Evolutionary conservation across 2,797 vertebrate species (phyloP), one percentile per base, ranked within the genome.

Genomic region (Anguilla anguilla): DNA sequence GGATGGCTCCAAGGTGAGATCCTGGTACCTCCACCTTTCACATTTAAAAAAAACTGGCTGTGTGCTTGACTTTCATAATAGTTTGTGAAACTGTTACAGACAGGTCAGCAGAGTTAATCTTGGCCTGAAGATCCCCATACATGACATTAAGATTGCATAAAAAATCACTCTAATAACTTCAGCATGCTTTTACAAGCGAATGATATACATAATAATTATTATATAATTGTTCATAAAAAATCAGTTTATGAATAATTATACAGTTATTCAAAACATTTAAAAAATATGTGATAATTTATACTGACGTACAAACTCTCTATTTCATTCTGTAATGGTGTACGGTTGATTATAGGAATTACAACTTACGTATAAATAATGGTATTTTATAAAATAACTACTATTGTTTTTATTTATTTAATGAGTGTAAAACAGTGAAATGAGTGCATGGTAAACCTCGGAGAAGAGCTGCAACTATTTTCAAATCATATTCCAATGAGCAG

Each of bases 1-100:
- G 94, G 98, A 99, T 7, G 98, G 98, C 91, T 95, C 98, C 89
- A 99, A 99, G 98, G 98, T 99, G 92, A 88, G 94, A 89, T 49
- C 57, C 19, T n/a, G n/a, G 31, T 25, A 69, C 43, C 19, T 46
- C 77, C 22, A 10, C 9, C 28, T 31, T 46, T 46, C 4, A 46
- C 43, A 6, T 46, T 46, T 46, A 46, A 22, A 55, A 55, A 55
- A 2, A 55, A 55, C 11, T 11, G 51, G 39, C 5, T 53, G 51
- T 7, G 51, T 4, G 51, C 53, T 15, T 55, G 53, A 0, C 43
- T 46, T 53, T 9, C 51, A 53, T 53, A 53, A 53, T 53, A 53
- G 15, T 59, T 55, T 55, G 53, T 11, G 53, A 55, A 55, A 69
- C 64, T 69, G 5, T 64, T 28, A 6, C 64, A 28, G n/a, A 19